phyloP scores from a whole-genome alignment of 1,140 invertebrate genomes.

The Hylaeus anthracinus region DNA sequence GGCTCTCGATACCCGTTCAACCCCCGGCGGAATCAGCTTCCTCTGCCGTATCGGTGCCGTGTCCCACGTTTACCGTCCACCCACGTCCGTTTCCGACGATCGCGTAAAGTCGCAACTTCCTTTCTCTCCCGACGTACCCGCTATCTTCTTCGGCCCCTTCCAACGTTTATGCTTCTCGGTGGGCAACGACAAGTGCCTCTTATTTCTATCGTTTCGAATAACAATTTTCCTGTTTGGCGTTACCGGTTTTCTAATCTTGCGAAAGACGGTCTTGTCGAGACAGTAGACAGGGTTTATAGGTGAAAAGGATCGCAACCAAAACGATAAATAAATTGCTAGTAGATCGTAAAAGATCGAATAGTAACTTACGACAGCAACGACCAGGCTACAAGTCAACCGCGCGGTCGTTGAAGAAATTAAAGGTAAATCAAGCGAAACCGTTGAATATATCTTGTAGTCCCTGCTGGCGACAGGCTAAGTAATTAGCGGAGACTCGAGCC shows the following conservation, averaged over 20 bases:
- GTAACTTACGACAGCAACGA: neutral
- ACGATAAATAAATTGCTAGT: too few species aligned
- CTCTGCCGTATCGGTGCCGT: conserved; percentile 53
- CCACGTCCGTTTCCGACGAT: conserved; percentile 47
- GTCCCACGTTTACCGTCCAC: conserved; percentile 55
- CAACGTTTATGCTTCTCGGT: conserved; percentile 25
- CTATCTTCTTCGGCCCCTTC: neutral
- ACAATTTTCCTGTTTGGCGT: neutral
- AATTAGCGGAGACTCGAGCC: conserved; percentile 39
- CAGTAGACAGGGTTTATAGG: too few species aligned
- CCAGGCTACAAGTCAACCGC: neutral
- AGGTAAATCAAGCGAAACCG: neutral
- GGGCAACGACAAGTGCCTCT: neutral
- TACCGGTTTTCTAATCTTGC: neutral
- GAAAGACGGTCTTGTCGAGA: neutral
- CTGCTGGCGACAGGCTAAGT: conserved; percentile 28
- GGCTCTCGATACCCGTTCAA: conserved; percentile 60
- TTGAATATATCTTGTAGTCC: neutral
- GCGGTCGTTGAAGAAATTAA: neutral
- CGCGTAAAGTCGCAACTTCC: conserved; percentile 41
- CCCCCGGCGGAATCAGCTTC: conserved; percentile 65
- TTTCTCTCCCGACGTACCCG: neutral
- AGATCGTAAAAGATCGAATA: neutral
- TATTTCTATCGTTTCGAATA: conserved; percentile 30
- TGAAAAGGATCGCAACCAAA: too few species aligned